Evolutionary conservation across 2,797 vertebrate species (phyloP).

Genomic region (Channallabes apus): DNA sequence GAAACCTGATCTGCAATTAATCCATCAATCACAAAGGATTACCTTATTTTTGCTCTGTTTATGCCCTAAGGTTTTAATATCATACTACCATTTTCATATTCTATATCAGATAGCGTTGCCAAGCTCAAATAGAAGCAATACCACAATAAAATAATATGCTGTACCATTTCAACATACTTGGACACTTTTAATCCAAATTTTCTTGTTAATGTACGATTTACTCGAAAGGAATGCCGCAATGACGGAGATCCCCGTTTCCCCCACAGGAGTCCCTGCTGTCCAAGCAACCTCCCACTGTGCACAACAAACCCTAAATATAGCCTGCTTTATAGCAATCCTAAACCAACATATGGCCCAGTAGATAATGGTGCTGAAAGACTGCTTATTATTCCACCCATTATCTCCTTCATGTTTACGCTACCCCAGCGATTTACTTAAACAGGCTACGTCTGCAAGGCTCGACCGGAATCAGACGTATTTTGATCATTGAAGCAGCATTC

Average conservation of each 20-base stretch:
- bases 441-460: not conserved
- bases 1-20: constrained; percentile 18
- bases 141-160: not conserved
- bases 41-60: constrained; percentile 1
- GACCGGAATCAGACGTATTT: not conserved
- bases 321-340: constrained; percentile 49
- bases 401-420: constrained; percentile 40
- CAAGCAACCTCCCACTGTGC: constrained; percentile 60
- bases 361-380: constrained; percentile 64
- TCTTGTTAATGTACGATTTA: not conserved
- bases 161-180: no score
- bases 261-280: constrained; percentile 53
- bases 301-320: constrained; percentile 71
- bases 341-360: constrained; percentile 57
- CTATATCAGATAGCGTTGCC: not conserved
- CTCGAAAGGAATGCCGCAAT: constrained; percentile 43
- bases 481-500: not conserved
- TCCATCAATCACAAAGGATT: constrained; percentile 2
- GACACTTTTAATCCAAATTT: not conserved
- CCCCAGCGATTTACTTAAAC: constrained; percentile 30
- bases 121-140: not conserved
- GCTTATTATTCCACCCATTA: constrained; percentile 48
- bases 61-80: not conserved
- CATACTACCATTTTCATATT: not conserved
- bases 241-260: constrained; percentile 41